A percentile compares a stretch with the other conserved stretches of the same genome.
These are phyloP conservation scores for Chamaetylas fuelleborni DNA, from an alignment of 2,113 vertebrate species.

Conservation along the genomic window DNA sequence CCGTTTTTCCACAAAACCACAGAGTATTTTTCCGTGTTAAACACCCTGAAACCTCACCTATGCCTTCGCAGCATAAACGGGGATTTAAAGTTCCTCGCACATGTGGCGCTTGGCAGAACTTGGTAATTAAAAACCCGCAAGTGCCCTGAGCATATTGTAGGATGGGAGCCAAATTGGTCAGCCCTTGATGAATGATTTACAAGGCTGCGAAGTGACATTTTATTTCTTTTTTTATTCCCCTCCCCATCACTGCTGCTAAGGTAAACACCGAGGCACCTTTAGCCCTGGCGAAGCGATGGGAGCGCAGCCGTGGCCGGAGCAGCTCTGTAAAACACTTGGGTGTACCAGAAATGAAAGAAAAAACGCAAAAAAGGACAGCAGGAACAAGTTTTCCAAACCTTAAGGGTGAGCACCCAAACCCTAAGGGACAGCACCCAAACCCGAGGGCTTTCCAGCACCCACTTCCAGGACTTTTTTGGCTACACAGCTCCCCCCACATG, in stretches of 20 bases:
- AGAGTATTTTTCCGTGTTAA: slow-evolving; percentile 40
- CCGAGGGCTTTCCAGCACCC: not conserved
- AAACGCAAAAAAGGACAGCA: not conserved
- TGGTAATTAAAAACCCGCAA: slow-evolving; percentile 65
- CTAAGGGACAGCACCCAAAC: rapidly evolving
- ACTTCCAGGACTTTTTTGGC: not conserved
- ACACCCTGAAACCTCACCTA: slow-evolving; percentile 40
- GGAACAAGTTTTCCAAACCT: not conserved
- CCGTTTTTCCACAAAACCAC: slow-evolving; percentile 31
- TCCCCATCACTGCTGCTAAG: not conserved
- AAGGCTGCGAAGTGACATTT: slow-evolving; percentile 65
- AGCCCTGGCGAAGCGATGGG: not conserved
- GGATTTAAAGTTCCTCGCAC: slow-evolving; percentile 53
- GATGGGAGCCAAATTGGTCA: slow-evolving; percentile 64
- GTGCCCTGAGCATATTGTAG: slow-evolving; percentile 66
- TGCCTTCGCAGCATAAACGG: not conserved
- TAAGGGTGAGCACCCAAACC: not conserved
- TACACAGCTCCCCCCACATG: not conserved
- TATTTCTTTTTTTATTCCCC: slow-evolving; percentile 49
- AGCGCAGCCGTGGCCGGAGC: not conserved
- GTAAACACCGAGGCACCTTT: slow-evolving; percentile 49
- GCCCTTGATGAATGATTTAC: slow-evolving; percentile 68
- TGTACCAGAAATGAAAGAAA: not conserved
- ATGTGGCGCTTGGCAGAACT: slow-evolving; percentile 67
- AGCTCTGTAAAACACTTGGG: not conserved